phyloP scores from a whole-genome alignment of 2,113 vertebrate genomes.

The Microtus oregoni region DNA sequence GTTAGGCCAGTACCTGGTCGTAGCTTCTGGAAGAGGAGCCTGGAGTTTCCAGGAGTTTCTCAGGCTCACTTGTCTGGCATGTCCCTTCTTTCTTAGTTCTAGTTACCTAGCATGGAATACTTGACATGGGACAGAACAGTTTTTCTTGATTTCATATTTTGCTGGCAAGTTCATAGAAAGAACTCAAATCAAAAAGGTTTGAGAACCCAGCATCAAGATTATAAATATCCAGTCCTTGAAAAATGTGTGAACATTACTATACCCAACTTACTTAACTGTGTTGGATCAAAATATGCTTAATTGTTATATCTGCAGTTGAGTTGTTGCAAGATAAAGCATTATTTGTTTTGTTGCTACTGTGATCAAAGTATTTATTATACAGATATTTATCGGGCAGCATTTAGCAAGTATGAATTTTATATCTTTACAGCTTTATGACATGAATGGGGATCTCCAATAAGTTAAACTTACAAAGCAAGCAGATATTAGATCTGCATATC shows the following conservation, averaged over 20 bases:
- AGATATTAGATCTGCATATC: background rate
- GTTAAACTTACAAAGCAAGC: background rate
- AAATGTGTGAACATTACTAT: background rate
- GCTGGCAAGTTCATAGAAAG: background rate
- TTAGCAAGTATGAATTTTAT: background rate
- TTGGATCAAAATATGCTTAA: background rate
- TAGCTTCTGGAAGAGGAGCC: background rate
- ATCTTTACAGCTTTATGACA: background rate
- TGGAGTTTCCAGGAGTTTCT: background rate
- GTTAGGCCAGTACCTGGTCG: background rate
- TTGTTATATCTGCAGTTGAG: background rate
- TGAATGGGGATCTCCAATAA: background rate
- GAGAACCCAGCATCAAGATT: background rate
- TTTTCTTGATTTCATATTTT: slow-evolving; percentile 9
- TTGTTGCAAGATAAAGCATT: background rate
- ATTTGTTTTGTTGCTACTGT: background rate
- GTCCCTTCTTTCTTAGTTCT: background rate
- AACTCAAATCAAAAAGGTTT: background rate
- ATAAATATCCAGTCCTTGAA: background rate
- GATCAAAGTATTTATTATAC: background rate
- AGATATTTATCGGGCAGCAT: background rate
- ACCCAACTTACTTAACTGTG: background rate
- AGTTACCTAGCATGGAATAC: background rate
- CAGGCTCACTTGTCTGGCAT: fast-evolving
- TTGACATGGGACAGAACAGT: background rate